Conservation (phyloP, 2,797 vertebrate genomes). For the Chanos chanos region DNA sequence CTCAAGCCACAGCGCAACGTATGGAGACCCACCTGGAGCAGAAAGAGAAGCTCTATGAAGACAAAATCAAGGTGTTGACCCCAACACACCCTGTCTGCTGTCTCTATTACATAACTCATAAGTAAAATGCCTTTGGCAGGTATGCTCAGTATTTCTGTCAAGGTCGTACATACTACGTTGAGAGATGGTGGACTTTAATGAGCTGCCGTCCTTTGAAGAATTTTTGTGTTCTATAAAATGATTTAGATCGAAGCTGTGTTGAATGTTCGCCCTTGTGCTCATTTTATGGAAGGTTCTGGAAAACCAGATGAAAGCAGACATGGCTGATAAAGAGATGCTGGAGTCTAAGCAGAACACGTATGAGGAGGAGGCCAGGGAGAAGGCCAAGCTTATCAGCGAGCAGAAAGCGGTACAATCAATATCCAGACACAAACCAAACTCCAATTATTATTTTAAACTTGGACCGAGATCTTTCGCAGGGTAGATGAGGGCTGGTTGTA, state of each 20-base stretch:
- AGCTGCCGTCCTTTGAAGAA: too few relatives aligned
- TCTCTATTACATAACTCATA: background rate
- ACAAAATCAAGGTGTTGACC: conserved; percentile 89
- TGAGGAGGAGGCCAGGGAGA: conserved; percentile 91
- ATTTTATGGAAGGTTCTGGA: conserved; percentile 82
- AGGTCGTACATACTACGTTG: too few relatives aligned
- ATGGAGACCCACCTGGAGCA: conserved; percentile 91
- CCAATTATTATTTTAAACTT: background rate
- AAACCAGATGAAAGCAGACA: conserved; percentile 94
- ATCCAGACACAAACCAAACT: background rate
- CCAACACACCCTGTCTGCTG: background rate
- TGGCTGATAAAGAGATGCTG: conserved; percentile 91
- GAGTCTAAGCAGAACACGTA: conserved; percentile 89
- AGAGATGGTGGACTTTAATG: too few relatives aligned
- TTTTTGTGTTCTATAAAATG: too few relatives aligned
- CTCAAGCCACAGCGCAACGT: conserved; percentile 84
- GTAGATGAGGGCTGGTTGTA: too few relatives aligned
- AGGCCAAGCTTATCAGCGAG: conserved; percentile 90
- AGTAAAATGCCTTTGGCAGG: too few relatives aligned
- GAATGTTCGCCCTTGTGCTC: conserved; percentile 22
- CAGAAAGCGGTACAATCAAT: conserved; percentile 85
- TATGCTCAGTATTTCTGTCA: too few relatives aligned
- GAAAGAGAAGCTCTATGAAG: conserved; percentile 92
- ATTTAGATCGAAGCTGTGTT: background rate
- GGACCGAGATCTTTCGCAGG: too few relatives aligned